Evolutionary conservation across 2,113 vertebrate species (phyloP), one percentile per base, ranked within the genome.

Genomic region (Sebastes schlegelii): DNA sequence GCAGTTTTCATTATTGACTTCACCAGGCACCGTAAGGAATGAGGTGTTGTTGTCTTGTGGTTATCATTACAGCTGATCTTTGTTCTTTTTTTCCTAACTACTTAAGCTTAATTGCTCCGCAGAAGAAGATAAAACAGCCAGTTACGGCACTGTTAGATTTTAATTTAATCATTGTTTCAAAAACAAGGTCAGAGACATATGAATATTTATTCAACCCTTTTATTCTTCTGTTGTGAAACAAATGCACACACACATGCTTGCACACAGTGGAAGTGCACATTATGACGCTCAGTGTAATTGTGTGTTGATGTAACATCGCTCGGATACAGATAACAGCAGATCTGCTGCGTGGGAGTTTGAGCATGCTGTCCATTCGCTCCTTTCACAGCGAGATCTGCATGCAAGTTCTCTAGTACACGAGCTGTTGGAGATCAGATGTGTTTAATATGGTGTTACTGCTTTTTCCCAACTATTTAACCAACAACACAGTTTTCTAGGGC

Each of bases 291-390:
- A 14, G 43, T 84, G 62, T 62, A 40, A 74, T 82, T 74, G 58
- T 79, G 67, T 79, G 76, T 51, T 70, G 64, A 80, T 66, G 4
- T 70, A 67, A 81, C 76, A 48, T 67, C 8, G 48, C 70, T 89
- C 67, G 16, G 74, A 92, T 80, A 76, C 69, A n/a, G 72, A 92
- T 84, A 77, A 60, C 86, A 91, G 90, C 79, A 80, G 81, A 91
- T 93, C 88, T 93, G 93, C 84, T 93, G 91, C 82, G 92, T 95
- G 54, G 92, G 94, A 87, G 93, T 91, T 69, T 46, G 43, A 77
- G 71, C 82, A 66, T 72, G 79, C 80, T 67, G 74, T 61, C 77
- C 42, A 1, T 61, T 85, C 85, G 26, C 69, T 73, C 83, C 87
- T 70, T n/a, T 2, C 11, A 77, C 73, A 69, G 75, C 51, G 46